phyloP scores from a whole-genome alignment of 53 echinoderm and acorn worm species.

The Luidia sarsii region DNA sequence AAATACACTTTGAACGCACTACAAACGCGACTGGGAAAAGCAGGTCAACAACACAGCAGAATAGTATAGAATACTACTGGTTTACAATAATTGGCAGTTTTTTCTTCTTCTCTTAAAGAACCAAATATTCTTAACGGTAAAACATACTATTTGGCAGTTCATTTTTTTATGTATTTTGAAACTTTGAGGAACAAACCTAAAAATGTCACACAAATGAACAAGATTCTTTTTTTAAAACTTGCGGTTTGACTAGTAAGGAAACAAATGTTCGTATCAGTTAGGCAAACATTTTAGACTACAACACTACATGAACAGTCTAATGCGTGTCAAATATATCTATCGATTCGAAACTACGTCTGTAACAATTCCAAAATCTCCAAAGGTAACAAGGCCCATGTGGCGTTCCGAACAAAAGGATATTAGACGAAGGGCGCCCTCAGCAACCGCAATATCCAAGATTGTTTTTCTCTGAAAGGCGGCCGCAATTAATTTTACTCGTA shows the following conservation, averaged over 20 bases:
- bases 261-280: background rate
- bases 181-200: conserved; percentile 29
- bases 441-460: too few species aligned
- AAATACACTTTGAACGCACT: conserved; percentile 51
- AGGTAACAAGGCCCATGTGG: background rate
- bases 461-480: too few species aligned
- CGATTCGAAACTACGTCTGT: background rate
- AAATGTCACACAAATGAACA: conserved; percentile 16
- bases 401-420: too few species aligned
- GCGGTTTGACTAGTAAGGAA: background rate
- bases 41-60: conserved; percentile 39
- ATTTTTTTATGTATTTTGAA: background rate
- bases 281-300: background rate
- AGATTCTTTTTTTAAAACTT: background rate
- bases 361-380: background rate
- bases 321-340: background rate
- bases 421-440: too few species aligned
- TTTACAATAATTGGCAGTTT: conserved; percentile 33
- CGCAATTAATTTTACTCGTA: too few species aligned
- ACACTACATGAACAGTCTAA: background rate
- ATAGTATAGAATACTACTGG: conserved; percentile 31
- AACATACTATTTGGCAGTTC: conserved; percentile 28
- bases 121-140: conserved; percentile 23
- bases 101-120: background rate
- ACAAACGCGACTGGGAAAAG: conserved; percentile 33